Evolutionary conservation across 2,888 invertebrate species (phyloP).

Genomic region (Ochropacha duplaris): DNA sequence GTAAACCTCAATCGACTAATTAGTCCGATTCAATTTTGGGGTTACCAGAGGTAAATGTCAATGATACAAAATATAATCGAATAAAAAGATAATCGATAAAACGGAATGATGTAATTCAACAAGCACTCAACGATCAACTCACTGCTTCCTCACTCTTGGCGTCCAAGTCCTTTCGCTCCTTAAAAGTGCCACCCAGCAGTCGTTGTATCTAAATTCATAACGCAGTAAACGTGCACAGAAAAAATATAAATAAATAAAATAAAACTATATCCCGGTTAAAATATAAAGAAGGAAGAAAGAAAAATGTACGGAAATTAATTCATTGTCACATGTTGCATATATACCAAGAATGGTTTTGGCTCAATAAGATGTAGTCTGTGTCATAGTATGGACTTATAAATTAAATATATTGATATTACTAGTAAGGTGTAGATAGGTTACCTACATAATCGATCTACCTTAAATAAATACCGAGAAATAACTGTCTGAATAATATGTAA

Average conservation of each 20-base stretch:
- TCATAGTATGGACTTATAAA: too few species aligned
- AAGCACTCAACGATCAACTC: slow-evolving; percentile 76
- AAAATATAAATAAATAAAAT: slow-evolving; percentile 33
- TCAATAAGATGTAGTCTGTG: too few species aligned
- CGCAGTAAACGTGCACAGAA: slow-evolving; percentile 54
- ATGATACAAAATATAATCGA: slow-evolving; percentile 16
- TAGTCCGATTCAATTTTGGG: too few species aligned
- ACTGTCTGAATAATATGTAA: too few species aligned
- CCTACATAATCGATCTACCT: too few species aligned
- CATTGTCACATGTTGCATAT: slow-evolving; percentile 12
- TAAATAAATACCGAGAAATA: too few species aligned
- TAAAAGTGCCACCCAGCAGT: slow-evolving; percentile 87
- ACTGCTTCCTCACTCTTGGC: slow-evolving; percentile 86
- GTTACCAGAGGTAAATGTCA: too few species aligned
- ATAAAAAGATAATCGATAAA: slow-evolving; percentile 21
- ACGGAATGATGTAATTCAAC: slow-evolving; percentile 15
- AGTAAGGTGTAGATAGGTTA: too few species aligned
- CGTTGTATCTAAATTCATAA: slow-evolving; percentile 85
- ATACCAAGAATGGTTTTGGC: too few species aligned
- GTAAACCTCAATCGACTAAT: too few species aligned
- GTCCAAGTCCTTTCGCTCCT: slow-evolving; percentile 86
- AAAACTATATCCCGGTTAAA: slow-evolving; percentile 10
- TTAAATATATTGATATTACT: too few species aligned
- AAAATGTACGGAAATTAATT: slow-evolving; percentile 37
- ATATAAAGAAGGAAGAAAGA: slow-evolving; percentile 18